These are phyloP conservation scores for Syndactyla subalaris DNA, from an alignment of 2,797 vertebrate genomes.

Conservation along the genomic window DNA sequence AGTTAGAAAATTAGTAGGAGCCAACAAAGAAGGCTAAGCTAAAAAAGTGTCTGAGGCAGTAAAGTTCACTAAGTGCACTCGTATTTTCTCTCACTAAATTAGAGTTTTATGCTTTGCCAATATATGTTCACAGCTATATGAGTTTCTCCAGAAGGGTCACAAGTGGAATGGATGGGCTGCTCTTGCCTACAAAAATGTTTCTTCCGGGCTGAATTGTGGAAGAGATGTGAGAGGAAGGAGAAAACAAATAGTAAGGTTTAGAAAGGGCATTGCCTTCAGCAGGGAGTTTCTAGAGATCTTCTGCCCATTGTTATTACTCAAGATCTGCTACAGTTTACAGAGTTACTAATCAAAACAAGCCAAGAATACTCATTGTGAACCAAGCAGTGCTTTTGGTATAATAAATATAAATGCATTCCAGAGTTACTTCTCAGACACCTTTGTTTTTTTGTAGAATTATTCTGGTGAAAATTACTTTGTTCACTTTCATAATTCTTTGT, in stretches of 20 bases:
- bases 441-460: background rate
- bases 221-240: background rate
- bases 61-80: background rate
- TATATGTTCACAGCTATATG: background rate
- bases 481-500: background rate
- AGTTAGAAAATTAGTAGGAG: background rate
- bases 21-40: background rate
- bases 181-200: background rate
- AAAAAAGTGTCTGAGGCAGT: background rate
- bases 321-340: background rate
- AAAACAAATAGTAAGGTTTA: accelerated
- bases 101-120: background rate
- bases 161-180: background rate
- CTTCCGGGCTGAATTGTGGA: background rate
- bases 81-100: background rate
- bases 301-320: background rate
- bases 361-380: background rate
- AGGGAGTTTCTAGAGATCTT: background rate
- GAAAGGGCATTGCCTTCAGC: background rate
- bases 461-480: background rate
- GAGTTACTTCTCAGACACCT: background rate
- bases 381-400: background rate
- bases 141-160: background rate
- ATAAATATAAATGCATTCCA: background rate
- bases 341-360: background rate